Conservation (phyloP, 2,888 invertebrate genomes). For the Cheilosia scutellata region DNA sequence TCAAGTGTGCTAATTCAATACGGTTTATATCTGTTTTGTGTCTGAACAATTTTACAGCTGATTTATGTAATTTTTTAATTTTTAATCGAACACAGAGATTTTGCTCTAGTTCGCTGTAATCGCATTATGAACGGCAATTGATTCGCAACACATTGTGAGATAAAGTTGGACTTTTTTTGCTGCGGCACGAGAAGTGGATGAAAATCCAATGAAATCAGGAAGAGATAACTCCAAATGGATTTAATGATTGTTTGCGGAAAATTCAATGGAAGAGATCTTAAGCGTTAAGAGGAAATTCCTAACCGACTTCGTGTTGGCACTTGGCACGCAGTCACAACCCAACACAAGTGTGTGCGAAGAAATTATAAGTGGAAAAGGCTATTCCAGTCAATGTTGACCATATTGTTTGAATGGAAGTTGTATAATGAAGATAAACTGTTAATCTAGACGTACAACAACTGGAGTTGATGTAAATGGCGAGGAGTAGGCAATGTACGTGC, state of each 20-base stretch:
- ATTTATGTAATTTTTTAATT: constrained; percentile 46
- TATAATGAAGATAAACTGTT: too few relatives aligned
- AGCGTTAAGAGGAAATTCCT: constrained; percentile 44
- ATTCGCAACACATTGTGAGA: constrained; percentile 27
- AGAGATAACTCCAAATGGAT: constrained; percentile 49
- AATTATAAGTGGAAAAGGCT: too few relatives aligned
- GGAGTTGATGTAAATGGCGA: too few relatives aligned
- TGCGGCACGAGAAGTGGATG: constrained; percentile 30
- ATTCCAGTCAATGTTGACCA: too few relatives aligned
- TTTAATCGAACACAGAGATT: constrained; percentile 47
- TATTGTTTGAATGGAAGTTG: too few relatives aligned
- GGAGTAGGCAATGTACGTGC: too few relatives aligned
- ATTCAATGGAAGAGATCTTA: constrained; percentile 24
- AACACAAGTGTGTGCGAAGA: too few relatives aligned
- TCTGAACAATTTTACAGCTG: constrained; percentile 47
- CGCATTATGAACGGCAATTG: constrained; percentile 52
- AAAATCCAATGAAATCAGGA: constrained; percentile 48
- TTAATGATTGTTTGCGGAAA: constrained; percentile 53
- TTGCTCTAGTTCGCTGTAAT: constrained; percentile 26
- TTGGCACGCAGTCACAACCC: not conserved
- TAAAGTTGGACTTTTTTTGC: constrained; percentile 17
- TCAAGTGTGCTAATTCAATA: constrained; percentile 55
- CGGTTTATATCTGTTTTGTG: not conserved
- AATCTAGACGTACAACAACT: too few relatives aligned
- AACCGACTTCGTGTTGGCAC: constrained; percentile 22